Base-by-base conservation (phyloP, 2,113 vertebrate genomes). In the Cynocephalus volans region DNA sequence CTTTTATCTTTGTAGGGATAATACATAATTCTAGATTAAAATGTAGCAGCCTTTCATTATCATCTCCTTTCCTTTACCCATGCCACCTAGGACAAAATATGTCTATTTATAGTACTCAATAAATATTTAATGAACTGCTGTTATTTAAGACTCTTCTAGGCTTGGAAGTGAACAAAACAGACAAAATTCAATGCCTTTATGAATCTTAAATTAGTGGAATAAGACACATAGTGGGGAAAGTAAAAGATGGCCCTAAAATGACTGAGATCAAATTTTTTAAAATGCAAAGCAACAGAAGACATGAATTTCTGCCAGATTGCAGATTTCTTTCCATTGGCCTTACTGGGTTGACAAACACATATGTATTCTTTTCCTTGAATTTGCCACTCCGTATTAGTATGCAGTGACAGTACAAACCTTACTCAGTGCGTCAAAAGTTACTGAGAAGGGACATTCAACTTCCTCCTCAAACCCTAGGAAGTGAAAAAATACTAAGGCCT, bases 21-120 rank as follows among this genome's bases (percentile, higher is more conserved):
- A 70, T 90, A 64, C 24, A 65, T 93, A 93, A 90, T 93, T 93
- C 15, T 69, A n/a, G 73, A 83, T 95, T 92, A 67, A 73, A 92
- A 79, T 83, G 0, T 73, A 93, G 9, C 15, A 90, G 60, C 23
- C 45, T 90, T 96, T 88, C 23, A 87, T 92, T 87, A 85, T 93
- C 48, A 84, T 92, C 8, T 84, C 52, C 14, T 81, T 92, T 96
- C 36, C 28, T 83, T 92, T 81, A 81, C 15, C 45, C 13, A 65
- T 80, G 7, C 36, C 70, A 96, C 41, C 21, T 65, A 54, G n/a
- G 86, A 93, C 19, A 82, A 75, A 77, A 89, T 52, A 58, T 65
- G 0, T 36, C 64, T 73, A 24, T 92, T 89, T 96, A 52, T 52
- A 69, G 5, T 80, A 64, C 31, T 75, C 17, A 95, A 4, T 75